A percentile compares a stretch with the other conserved stretches of the same genome.
Conservation (phyloP, 2,113 vertebrate species). For the Rana temporaria region DNA sequence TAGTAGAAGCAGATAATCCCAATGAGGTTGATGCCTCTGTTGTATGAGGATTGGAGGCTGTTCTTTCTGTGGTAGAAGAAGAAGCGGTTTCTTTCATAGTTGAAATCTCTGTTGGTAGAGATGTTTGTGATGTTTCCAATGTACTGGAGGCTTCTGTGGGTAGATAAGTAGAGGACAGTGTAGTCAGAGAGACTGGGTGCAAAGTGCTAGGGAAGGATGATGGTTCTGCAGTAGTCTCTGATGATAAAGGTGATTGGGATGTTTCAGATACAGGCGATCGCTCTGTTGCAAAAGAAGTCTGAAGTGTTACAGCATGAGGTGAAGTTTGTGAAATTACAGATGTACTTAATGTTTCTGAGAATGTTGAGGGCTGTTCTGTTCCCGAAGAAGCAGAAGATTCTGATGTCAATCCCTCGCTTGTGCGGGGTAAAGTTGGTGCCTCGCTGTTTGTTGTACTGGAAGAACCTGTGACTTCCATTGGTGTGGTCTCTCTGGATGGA, state of each 20-base stretch:
- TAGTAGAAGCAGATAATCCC: not conserved
- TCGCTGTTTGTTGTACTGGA: too few species aligned
- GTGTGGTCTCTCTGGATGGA: too few species aligned
- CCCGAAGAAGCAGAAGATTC: not conserved
- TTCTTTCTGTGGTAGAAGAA: not conserved
- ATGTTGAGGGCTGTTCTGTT: not conserved
- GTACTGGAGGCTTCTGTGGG: not conserved
- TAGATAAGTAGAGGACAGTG: not conserved
- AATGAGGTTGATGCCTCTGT: not conserved
- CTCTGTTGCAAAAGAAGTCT: not conserved
- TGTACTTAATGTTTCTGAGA: not conserved
- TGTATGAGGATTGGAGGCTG: not conserved
- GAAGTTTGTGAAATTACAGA: not conserved
- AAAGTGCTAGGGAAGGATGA: not conserved
- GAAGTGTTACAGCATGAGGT: not conserved
- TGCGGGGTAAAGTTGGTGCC: too few species aligned
- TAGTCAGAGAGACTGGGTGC: not conserved
- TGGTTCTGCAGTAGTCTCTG: not conserved
- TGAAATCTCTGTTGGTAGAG: too few species aligned
- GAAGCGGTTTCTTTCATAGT: too few species aligned
- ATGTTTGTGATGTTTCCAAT: not conserved
- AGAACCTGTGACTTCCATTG: too few species aligned
- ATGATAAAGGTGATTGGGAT: not conserved
- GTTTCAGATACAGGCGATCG: not conserved
- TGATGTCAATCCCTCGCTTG: too few species aligned